phyloP scores from a whole-genome alignment of 2,888 invertebrate species.

The Trachelus troglodyta region DNA sequence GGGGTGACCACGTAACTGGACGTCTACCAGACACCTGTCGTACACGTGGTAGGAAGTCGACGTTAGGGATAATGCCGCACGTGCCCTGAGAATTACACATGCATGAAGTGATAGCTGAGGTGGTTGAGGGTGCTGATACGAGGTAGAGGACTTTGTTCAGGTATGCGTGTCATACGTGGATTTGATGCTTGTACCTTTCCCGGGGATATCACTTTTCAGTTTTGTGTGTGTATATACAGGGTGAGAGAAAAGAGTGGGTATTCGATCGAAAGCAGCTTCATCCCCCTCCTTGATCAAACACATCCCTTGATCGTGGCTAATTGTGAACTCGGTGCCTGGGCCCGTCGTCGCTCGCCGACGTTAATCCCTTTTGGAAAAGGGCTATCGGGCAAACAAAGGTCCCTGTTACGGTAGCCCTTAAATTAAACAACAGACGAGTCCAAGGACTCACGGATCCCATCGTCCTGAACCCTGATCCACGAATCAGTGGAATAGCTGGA shows the following conservation, averaged over 20 bases:
- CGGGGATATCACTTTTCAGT: background rate
- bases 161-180: background rate
- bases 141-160: background rate
- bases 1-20: background rate
- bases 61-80: slow-evolving; percentile 42
- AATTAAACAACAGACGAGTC: slow-evolving; percentile 8
- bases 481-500: background rate
- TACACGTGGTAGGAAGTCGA: slow-evolving; percentile 58
- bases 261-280: background rate
- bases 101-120: slow-evolving; percentile 36
- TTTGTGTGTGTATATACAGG: background rate
- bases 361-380: slow-evolving; percentile 23
- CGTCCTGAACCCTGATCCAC: background rate
- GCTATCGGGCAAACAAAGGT: slow-evolving; percentile 20
- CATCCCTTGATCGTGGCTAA: slow-evolving; percentile 10
- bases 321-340: slow-evolving; percentile 8
- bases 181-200: background rate
- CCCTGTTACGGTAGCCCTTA: slow-evolving; percentile 10
- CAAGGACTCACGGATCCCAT: background rate
- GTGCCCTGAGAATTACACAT: slow-evolving; percentile 57
- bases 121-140: background rate
- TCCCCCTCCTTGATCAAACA: background rate
- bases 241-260: background rate
- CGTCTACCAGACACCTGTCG: slow-evolving; percentile 17
- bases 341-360: slow-evolving; percentile 9